Evolutionary conservation across 2,888 invertebrate species (phyloP).

Genomic region (Drosophila nr. medialis): DNA sequence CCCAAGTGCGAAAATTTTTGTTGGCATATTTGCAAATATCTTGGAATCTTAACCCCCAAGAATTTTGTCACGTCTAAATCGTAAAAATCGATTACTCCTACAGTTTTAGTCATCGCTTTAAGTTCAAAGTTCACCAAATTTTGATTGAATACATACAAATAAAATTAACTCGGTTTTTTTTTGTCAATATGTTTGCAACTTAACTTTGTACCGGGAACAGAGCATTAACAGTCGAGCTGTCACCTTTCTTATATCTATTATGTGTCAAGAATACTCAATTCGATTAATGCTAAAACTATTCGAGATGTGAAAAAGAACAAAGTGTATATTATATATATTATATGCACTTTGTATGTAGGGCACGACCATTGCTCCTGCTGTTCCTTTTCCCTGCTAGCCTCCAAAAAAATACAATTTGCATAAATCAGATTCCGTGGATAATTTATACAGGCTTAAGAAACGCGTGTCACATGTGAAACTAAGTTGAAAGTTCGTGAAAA

Average conservation of each 20-base stretch:
- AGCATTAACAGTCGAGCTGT: neutral
- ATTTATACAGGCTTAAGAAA: neutral
- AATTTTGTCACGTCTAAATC: neutral
- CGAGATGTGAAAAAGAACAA: neutral
- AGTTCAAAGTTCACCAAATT: neutral
- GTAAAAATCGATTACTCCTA: neutral
- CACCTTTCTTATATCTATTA: neutral
- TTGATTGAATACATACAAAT: neutral
- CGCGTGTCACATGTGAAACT: conserved; percentile 6
- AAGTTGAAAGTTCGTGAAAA: conserved; percentile 3
- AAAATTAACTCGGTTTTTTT: neutral
- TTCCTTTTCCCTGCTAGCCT: neutral
- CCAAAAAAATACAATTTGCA: conserved; percentile 35
- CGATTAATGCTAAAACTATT: conserved; percentile 6
- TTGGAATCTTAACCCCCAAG: neutral
- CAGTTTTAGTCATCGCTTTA: neutral
- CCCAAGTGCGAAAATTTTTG: neutral
- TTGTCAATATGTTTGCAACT: neutral
- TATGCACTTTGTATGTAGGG: neutral
- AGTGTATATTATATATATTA: neutral
- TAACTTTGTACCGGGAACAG: neutral
- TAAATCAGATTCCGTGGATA: conserved; percentile 27
- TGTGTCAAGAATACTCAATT: conserved; percentile 15
- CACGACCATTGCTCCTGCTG: neutral
- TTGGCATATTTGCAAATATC: neutral